Conservation (phyloP, 2,113 vertebrate genomes). For the Mionectes macconnelli region DNA sequence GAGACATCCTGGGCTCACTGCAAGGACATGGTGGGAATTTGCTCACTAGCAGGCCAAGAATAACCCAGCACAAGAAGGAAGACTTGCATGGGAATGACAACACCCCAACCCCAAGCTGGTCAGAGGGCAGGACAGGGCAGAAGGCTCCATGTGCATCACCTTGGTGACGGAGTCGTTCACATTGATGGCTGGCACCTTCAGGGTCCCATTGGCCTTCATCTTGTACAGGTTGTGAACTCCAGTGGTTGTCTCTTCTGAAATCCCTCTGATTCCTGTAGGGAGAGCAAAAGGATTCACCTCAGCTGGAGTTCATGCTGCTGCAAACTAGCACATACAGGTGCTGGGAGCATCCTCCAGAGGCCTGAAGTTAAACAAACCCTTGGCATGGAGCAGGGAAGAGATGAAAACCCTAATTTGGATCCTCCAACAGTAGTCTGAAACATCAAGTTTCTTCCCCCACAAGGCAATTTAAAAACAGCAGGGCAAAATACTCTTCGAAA, state of each 20-base stretch:
- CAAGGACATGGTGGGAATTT: background rate
- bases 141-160: constrained; percentile 68
- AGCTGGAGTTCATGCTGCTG: accelerated
- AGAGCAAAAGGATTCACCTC: background rate
- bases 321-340: background rate
- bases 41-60: background rate
- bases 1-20: background rate
- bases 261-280: constrained; percentile 84
- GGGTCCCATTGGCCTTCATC: constrained; percentile 88
- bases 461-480: background rate
- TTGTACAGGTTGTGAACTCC: constrained; percentile 98
- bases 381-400: background rate
- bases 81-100: background rate
- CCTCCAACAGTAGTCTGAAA: background rate
- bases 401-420: background rate
- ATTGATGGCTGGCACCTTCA: constrained; percentile 95
- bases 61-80: background rate
- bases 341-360: background rate
- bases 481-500: background rate
- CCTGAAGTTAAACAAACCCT: background rate
- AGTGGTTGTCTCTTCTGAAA: constrained; percentile 97
- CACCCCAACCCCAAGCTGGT: background rate
- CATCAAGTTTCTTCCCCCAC: background rate
- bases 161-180: constrained; percentile 99
- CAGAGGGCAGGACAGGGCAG: background rate